Evolutionary conservation across 2,113 vertebrate genomes (phyloP).

Genomic region (Hemiscyllium ocellatum): DNA sequence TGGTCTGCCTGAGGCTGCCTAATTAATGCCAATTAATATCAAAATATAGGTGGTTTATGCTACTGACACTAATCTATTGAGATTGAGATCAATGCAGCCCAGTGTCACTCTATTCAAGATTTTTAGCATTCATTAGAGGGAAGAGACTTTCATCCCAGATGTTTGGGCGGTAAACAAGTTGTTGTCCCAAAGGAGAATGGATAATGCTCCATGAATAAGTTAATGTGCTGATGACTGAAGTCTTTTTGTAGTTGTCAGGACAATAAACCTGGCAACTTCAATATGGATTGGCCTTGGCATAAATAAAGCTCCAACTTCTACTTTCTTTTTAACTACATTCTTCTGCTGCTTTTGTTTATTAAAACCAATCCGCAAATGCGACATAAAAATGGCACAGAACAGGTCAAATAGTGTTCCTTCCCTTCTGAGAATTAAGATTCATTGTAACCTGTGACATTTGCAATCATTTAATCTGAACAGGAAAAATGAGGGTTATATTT

Average conservation of each 20-base stretch:
- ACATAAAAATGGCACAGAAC: not conserved
- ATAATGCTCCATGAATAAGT: not conserved
- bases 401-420: not conserved
- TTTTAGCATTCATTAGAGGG: not conserved
- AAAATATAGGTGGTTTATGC: not conserved
- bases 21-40: not conserved
- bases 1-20: not conserved
- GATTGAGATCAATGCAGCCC: constrained; percentile 5
- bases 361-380: not conserved
- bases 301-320: not conserved
- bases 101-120: not conserved
- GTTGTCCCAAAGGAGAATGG: not conserved
- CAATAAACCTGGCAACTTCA: not conserved
- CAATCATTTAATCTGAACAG: not conserved
- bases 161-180: not conserved
- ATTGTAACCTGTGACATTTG: not conserved
- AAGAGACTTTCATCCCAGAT: not conserved
- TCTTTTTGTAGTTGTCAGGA: not conserved
- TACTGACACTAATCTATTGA: not conserved
- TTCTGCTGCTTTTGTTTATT: not conserved
- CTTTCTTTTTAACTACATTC: not conserved
- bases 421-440: not conserved
- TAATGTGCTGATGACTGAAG: not conserved
- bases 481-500: not conserved
- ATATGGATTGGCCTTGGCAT: not conserved